Evolutionary conservation across 2,113 vertebrate genomes (phyloP).

Genomic region (Choloepus hoffmanni): DNA sequence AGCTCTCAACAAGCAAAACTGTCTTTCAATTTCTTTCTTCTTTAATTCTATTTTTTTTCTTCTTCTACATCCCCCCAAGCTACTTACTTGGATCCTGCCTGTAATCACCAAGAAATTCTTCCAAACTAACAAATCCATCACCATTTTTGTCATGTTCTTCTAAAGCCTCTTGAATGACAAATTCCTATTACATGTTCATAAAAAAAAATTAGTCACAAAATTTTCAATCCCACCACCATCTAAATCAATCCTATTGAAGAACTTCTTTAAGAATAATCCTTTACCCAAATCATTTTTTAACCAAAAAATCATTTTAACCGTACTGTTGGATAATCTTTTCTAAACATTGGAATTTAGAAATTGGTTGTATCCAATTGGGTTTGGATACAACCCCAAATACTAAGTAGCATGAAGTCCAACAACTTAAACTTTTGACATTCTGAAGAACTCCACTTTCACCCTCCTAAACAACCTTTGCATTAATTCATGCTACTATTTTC

Average conservation of each 20-base stretch:
- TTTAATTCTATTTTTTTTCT: not conserved
- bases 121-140: constrained; percentile 94
- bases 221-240: not conserved
- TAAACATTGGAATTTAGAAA: not conserved
- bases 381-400: not conserved
- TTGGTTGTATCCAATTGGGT: too few relatives aligned
- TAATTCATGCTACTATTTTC: not conserved
- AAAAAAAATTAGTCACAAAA: constrained; percentile 22
- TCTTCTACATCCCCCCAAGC: not conserved
- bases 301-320: too few relatives aligned
- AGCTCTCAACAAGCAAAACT: not conserved
- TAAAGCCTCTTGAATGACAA: constrained; percentile 96
- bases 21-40: not conserved
- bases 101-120: constrained; percentile 96
- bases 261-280: not conserved
- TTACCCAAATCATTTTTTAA: not conserved
- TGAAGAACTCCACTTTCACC: not conserved
- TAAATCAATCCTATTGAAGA: not conserved
- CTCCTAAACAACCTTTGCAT: not conserved
- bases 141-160: constrained; percentile 95
- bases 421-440: not conserved
- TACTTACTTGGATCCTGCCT: constrained; percentile 92
- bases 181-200: constrained; percentile 88
- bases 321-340: not conserved
- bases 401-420: not conserved